phyloP scores from a whole-genome alignment of 2,113 vertebrate species.

The Stegostoma tigrinum region DNA sequence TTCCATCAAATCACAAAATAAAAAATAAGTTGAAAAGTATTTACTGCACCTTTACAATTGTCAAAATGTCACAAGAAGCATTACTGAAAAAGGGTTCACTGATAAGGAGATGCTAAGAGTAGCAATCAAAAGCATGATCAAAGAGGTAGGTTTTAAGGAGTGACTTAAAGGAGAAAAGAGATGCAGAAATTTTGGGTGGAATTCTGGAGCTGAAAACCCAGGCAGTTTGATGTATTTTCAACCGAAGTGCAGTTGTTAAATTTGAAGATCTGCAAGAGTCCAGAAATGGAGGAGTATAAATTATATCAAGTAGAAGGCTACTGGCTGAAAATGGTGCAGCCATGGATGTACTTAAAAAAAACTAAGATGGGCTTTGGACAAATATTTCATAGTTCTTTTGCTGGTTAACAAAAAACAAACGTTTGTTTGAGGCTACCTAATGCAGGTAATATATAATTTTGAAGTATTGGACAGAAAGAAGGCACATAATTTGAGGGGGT shows the following conservation, averaged over 20 bases:
- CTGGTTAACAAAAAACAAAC: not conserved
- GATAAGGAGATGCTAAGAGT: not conserved
- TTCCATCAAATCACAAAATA: no score
- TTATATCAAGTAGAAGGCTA: not conserved
- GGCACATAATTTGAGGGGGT: not conserved
- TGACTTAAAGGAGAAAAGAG: not conserved
- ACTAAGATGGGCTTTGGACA: not conserved
- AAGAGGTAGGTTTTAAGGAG: not conserved
- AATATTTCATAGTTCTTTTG: not conserved
- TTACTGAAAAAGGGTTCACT: no score
- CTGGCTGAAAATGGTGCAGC: not conserved
- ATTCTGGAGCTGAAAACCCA: not conserved
- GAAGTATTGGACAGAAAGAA: not conserved
- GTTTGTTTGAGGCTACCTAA: not conserved
- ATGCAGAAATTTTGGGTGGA: not conserved
- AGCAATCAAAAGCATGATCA: not conserved
- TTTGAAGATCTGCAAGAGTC: not conserved
- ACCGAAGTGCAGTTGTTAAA: not conserved
- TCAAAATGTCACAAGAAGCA: not conserved
- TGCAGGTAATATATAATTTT: not conserved
- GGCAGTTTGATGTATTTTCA: not conserved
- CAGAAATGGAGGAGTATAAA: not conserved
- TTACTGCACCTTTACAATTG: not conserved
- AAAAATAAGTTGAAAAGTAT: not conserved
- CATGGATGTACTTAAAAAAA: not conserved